Evolutionary conservation across 1,140 invertebrate genomes (phyloP), one percentile per base, ranked within the genome.

Genomic region (Zaprionus nigranus): DNA sequence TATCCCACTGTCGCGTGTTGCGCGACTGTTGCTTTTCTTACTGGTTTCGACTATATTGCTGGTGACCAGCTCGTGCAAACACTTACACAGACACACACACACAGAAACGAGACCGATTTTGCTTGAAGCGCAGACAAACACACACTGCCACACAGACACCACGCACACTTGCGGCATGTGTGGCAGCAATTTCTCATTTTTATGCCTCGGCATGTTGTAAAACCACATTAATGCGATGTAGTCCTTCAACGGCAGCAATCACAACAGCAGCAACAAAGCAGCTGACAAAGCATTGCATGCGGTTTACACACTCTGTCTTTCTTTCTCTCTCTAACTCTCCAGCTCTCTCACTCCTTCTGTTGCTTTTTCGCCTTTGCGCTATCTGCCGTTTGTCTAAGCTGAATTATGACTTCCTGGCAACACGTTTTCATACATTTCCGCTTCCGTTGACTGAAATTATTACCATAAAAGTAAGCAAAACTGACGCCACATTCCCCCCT

Each of bases 361-460:
- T 26, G 24, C 24, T 26, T 9, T 26, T 30, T 15, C 26, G 30
- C 67, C 30, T 20, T 51, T 57, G 20, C 17, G 58, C 75, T 75
- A 66, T 59, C 66, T 78, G 57, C 76, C 82, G 84, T 88, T 88
- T 88, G 85, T 90, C 85, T 90, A 90, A 88, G 81, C 85, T 88
- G 79, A 88, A 82, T 85, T 85, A 90, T 90, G 82, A 90, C 81
- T 90, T 90, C 85, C 85, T 90, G 85, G 79, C 69, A 90, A 90
- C 85, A 90, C 85, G 81, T 90, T 90, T 90, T 90, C 40, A 46
- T 90, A 90, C 79, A 90, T 90, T 90, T 90, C 85, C 85, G 85
- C 82, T 90, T 90, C 85, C 85, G 85, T 57, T 81, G 71, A 79
- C 85, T 81, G 75, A 90, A 90, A 90, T 90, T 79, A 90, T 90